Evolutionary conservation across 2,113 vertebrate species (phyloP).

Genomic region (Hippolais icterina): DNA sequence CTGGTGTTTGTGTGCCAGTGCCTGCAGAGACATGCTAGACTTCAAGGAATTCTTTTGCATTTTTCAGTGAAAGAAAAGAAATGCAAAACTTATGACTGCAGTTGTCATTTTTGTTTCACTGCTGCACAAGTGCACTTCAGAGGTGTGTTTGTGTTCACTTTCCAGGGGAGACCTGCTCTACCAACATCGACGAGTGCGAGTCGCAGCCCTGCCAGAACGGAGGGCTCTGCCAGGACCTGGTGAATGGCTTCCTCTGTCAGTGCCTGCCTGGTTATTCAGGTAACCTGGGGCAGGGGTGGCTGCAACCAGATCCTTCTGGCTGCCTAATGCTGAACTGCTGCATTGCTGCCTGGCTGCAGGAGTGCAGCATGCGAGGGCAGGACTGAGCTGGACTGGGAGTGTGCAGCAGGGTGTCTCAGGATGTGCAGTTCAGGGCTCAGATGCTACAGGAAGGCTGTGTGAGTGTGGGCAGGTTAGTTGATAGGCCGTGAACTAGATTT

Average conservation of each 20-base stretch:
- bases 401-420: not conserved
- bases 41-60: not conserved
- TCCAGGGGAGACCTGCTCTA: slow-evolving; percentile 84
- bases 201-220: slow-evolving; percentile 83
- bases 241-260: slow-evolving; percentile 81
- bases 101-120: not conserved
- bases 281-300: slow-evolving; percentile 24
- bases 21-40: not conserved
- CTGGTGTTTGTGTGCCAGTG: not conserved
- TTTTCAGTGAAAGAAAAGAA: not conserved
- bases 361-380: not conserved
- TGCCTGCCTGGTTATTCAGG: slow-evolving; percentile 88
- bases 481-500: not conserved
- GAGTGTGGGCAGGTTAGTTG: not conserved
- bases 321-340: not conserved
- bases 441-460: not conserved
- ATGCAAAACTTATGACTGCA: not conserved
- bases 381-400: not conserved
- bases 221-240: slow-evolving; percentile 83
- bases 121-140: not conserved
- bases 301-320: not conserved
- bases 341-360: not conserved
- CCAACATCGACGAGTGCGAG: slow-evolving; percentile 86
- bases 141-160: not conserved
- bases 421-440: not conserved